Base-by-base conservation (phyloP, 2,888 invertebrate species). In the Phortica okadai region DNA sequence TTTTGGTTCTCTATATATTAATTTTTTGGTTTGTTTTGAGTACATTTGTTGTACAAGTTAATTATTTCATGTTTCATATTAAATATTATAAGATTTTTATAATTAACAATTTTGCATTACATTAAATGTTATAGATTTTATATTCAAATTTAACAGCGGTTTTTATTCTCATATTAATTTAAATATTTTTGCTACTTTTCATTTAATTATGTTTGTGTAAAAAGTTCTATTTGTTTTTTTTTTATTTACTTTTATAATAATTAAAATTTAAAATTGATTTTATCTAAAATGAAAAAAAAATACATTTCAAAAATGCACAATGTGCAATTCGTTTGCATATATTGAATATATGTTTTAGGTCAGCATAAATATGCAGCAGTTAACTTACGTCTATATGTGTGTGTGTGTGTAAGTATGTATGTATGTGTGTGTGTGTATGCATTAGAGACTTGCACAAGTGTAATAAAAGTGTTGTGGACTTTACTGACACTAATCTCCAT, bases 141-240 rank as follows among this genome's bases (percentile, higher is more conserved):
- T 81, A 81, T 69, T 79, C 79, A 81, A 81, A 81, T 81, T 80
- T 81, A 81, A 81, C 81, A 80, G 44, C 16, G 59, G 8, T 59
- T 21, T 59, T 59, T 33, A 64, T 44, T 54, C 74, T 76, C 45
- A 74, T 66, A 54, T 41, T 58, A 64, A 50, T 74, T 50, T 33
- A 59, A 33, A 64, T 33, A 64, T 50, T 59, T 64, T 21, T 25
- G 41, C 64, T 64, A 33, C 8, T 10, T 33, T 21, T 64, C 25
- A 64, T 33, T 59, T 64, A 64, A 64, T 64, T 33, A 14, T 33
- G 41, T 14, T 64, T 64, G 21, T 59, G 16, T 59, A 59, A 64
- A 64, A 33, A 64, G 33, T 10, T 33, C 1, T 14, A 64, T 25
- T 11, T 64, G 25, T 64, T 33, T 50, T 50, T 50, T 50, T 14